Base-by-base conservation (phyloP, 2,113 vertebrate genomes). In the Guaruba guarouba region DNA sequence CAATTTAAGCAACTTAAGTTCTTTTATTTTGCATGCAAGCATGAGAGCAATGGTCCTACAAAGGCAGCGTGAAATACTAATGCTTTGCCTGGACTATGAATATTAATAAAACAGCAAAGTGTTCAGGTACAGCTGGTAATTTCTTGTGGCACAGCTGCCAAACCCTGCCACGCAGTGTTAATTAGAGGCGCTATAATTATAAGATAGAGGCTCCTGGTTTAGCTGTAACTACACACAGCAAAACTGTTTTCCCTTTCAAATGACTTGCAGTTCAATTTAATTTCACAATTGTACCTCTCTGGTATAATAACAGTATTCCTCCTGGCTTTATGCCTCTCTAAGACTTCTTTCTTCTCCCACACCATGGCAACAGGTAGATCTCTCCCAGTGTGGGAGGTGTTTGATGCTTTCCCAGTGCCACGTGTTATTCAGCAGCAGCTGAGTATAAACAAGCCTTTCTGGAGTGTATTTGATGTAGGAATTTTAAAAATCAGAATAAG, bases 161-260 rank as follows among this genome's bases (percentile, higher is more conserved):
- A 68, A 62, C 79, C 93, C 93, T 70, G 57, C 94, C 63, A 31
- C 17, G 59, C 87, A 77, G 92, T 46, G 9, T 89, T 98, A 97
- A 98, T 96, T 96, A 97, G 78, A 93, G 93, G 94, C 0, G 3
- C 59, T 57, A 18, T 97, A 98, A 98, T 98, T 98, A 96, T 93
- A n/a, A 83, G 63, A 59, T 29, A 57, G 91, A 27, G 35, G 95
- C 96, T 96, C 94, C 25, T 69, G 95, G 61, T 93, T 75, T 81
- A 93, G 97, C 78, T 92, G 89, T 96, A 96, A 95, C 94, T 96
- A 96, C 96, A 96, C 86, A 93, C 87, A 93, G 93, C 89, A 95
- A 92, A 96, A 88, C 95, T 93, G 95, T 82, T 96, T 96, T 96
- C 95, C 96, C 95, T 97, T 96, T 95, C 46, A 62, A 67, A 82